Evolutionary conservation across 2,888 invertebrate genomes (phyloP).

Genomic region (Zaprionus obscuricornis): DNA sequence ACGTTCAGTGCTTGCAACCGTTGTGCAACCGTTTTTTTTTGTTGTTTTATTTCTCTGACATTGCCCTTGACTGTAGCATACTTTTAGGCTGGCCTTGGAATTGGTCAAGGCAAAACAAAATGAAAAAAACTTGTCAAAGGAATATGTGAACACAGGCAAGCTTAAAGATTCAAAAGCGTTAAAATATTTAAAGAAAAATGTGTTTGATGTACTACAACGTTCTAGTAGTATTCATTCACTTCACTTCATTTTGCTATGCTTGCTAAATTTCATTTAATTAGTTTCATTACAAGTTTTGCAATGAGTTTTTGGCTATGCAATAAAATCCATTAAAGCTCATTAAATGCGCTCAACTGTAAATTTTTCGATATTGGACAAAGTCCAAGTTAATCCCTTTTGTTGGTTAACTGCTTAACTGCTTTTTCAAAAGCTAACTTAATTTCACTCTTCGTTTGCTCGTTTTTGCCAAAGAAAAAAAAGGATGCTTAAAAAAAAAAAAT

Average conservation of each 20-base stretch:
- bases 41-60: conserved; percentile 17
- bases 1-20: conserved; percentile 39
- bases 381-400: conserved; percentile 30
- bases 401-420: conserved; percentile 10
- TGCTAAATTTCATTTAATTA: conserved; percentile 34
- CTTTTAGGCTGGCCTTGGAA: conserved; percentile 50
- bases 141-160: too few species aligned
- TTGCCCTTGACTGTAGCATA: conserved; percentile 47
- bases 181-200: conserved; percentile 29
- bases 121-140: neutral
- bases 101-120: conserved; percentile 13
- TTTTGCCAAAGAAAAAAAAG: conserved; percentile 3
- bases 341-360: conserved; percentile 53
- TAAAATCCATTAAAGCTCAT: conserved; percentile 54
- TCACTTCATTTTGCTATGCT: too few species aligned
- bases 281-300: conserved; percentile 32
- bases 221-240: too few species aligned
- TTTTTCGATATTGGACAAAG: conserved; percentile 35
- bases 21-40: conserved; percentile 35
- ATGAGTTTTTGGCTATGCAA: conserved; percentile 20
- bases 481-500: too few species aligned
- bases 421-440: conserved; percentile 21
- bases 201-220: conserved; percentile 24
- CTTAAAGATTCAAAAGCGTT: too few species aligned
- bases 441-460: conserved; percentile 10